Base-by-base conservation (phyloP, 2,888 invertebrate genomes). In the Caenorhabditis japonica region DNA sequence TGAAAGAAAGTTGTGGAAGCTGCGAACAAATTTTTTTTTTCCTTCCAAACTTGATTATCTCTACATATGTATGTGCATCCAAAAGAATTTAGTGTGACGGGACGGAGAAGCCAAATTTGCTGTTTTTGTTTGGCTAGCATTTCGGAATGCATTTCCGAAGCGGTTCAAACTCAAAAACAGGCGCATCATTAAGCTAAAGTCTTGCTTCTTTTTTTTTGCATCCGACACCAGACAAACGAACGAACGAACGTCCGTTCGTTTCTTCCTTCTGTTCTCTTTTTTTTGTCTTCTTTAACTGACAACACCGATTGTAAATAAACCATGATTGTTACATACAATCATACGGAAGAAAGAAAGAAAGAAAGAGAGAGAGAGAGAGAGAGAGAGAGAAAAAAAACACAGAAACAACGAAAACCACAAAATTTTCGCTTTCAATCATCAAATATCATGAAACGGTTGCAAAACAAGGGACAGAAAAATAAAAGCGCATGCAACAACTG, bases 391-490 rank as follows among this genome's bases (percentile, higher is more conserved):
- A n/a, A n/a, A n/a, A n/a, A n/a, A n/a, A n/a, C n/a, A n/a, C n/a
- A n/a, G n/a, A n/a, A n/a, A n/a, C n/a, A n/a, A n/a, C n/a, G n/a
- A n/a, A n/a, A 46, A 25, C 21, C 38, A 36, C 49, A 46, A 36
- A 25, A 7, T 36, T 41, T 56, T 58, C 55, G 34, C 66, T 66
- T 66, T 66, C 56, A 36, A 27, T 66, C 27, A 51, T 51, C 56
- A 58, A 39, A 19, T 21, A 30, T 38, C 27, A 47, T 10, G 7
- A 27, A 34, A 49, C 33, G 15, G 15, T 39, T 33, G 47, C 17
- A n/a, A n/a, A 46, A 53, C 15, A 36, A 17, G 19, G 19, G 21
- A 21, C 25, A 34, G 13, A 21, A 36, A 34, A 25, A 1, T n/a
- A 19, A 27, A 38, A 47, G 38, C 15, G 23, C 52, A 3, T 36